Evolutionary conservation across 1,140 invertebrate genomes (phyloP), one percentile per base, ranked within the genome.

Genomic region (Drosophila virilis): DNA sequence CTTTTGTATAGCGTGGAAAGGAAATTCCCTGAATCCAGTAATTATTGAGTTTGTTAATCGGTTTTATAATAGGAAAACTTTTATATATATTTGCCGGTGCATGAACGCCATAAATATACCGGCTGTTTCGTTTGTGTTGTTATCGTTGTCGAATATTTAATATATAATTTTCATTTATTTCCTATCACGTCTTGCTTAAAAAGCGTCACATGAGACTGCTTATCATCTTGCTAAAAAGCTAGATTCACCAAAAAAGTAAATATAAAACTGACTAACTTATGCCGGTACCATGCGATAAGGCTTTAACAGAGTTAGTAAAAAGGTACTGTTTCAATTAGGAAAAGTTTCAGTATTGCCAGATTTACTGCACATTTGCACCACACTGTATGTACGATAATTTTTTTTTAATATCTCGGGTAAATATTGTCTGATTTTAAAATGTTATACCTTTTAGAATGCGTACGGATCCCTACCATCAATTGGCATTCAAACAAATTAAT

Each of bases 241-340:
- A 33, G 55, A 58, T 33, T 58, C 28, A 33, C 40, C 28, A 58
- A 58, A 45, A 6, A 45, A 17, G 28, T 42, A 57, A 52, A 37
- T 12, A 57, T 57, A 12, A 28, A 57, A 13, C 12, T 1, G 54
- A 15, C 37, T 57, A 22, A 4, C 22, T 22, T 42, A 57, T 42
- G 40, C 8, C 37, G 32, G 5, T 54, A 37, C 6, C 13, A 0
- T 5, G 32, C 33, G 51, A 54, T 54, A 54, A 54, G 13, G 13
- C 32, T 54, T 37, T 37, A 22, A 4, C 22, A 12, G 13, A 55
- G 10, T 51, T 28, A 28, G 3, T 3, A 22, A 3, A 22, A 22
- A 22, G 22, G 22, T 22, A 22, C 3, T 2, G 22, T 0, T 22
- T 22, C 3, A 22, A 2, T 22, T 2, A 22, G 22, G 22, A 22